Base-by-base conservation (phyloP, 2,113 vertebrate species). In the Pangasianodon hypophthalmus region DNA sequence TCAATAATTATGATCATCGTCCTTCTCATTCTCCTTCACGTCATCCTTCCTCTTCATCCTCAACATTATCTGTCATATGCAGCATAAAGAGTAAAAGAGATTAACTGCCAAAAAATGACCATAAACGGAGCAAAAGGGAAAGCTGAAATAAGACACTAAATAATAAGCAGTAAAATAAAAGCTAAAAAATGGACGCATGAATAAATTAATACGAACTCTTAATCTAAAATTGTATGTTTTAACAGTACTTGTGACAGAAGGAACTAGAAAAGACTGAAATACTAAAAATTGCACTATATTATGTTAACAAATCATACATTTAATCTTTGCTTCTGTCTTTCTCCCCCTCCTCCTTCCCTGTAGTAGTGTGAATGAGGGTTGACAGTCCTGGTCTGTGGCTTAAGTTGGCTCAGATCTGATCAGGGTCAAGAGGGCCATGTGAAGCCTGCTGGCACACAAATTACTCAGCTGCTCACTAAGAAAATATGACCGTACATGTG, bases 361-460 rank as follows among this genome's bases (percentile, higher is more conserved):
- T 71, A 37, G 32, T 71, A 7, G 14, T 73, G 75, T 77, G 21
- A 77, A 48, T 48, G 21, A 14, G 75, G 18, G 21, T 48, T 77
- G 75, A 24, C 44, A 50, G 13, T 52, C 1, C 44, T 46, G 73
- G 41, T 75, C 41, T 79, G 21, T 79, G 46, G 44, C 41, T 77
- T 77, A 46, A 77, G 73, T 77, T 77, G 73, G 41, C 73, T 77
- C 73, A 46, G 41, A 46, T 77, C 19, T 77, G 21, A 77, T 77
- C 7, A 77, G 41, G 73, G 73, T 44, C 41, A 77, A 46, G 73
- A 46, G 73, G 73, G 73, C 73, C 46, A 41, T 77, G 41, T 77
- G 73, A 77, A 77, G 19, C 41, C 73, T 77, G 41, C 41, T 44
- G 73, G 73, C 41, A 77, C 3, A 77, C 71, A 77, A 44, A 77